Conservation (phyloP, 2,113 vertebrate species). For the Syngnathoides biaculeatus region DNA sequence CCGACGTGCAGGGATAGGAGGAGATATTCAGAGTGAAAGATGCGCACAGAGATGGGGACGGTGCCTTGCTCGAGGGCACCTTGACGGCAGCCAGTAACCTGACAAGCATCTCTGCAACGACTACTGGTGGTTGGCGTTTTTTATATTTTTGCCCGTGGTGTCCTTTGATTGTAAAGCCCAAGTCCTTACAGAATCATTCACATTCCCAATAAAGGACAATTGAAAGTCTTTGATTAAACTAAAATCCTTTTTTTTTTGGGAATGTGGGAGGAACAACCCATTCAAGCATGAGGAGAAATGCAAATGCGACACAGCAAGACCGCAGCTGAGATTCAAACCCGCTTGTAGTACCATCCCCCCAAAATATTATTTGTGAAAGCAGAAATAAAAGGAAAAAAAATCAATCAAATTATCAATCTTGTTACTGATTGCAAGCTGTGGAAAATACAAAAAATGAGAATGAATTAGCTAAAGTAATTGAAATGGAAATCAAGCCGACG, state of each 20-base stretch:
- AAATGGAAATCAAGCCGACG: constrained; percentile 4
- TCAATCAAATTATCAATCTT: not conserved
- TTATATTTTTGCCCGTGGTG: too few relatives aligned
- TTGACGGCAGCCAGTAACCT: not conserved
- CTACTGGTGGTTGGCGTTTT: not conserved
- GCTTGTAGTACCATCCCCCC: too few relatives aligned
- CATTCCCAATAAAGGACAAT: not conserved
- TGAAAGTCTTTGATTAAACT: not conserved
- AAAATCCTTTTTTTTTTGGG: too few relatives aligned
- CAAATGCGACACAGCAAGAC: too few relatives aligned
- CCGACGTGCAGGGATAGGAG: too few relatives aligned
- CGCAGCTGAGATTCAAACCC: too few relatives aligned
- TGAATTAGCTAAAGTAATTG: constrained; percentile 1
- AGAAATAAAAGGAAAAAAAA: not conserved
- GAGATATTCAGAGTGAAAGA: too few relatives aligned
- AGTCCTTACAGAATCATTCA: not conserved
- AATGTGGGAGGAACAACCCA: too few relatives aligned
- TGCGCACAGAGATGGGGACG: not conserved
- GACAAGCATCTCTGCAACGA: not conserved
- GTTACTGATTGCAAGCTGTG: not conserved
- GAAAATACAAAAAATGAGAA: not conserved
- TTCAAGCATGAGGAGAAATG: too few relatives aligned
- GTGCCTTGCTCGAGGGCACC: not conserved
- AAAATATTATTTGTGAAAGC: not conserved
- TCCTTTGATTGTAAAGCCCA: too few relatives aligned